These are phyloP conservation scores for Drosophila pandora DNA, from an alignment of 1,140 invertebrate species.

Conservation along the genomic window DNA sequence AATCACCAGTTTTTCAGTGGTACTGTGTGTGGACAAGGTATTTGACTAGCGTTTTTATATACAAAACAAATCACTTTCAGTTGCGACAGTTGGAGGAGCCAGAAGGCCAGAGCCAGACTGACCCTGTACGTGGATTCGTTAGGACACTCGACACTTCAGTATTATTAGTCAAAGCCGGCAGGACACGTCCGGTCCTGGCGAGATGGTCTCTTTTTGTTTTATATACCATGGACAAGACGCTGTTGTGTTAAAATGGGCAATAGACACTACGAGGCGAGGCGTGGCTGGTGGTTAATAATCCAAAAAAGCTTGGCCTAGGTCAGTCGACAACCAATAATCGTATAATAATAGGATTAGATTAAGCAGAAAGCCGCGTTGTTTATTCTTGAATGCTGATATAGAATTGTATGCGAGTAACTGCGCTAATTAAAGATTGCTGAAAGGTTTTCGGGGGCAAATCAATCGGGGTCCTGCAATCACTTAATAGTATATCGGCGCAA, in stretches of 20 bases:
- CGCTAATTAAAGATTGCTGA: constrained; percentile 7
- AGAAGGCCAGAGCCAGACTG: background rate
- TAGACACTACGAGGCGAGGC: constrained; percentile 37
- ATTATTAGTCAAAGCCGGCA: constrained; percentile 46
- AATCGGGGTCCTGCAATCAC: constrained; percentile 11
- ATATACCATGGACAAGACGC: constrained; percentile 23
- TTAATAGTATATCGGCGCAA: constrained; percentile 17
- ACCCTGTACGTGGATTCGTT: constrained; percentile 13
- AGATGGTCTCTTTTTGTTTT: constrained; percentile 1
- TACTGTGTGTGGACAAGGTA: constrained; percentile 1
- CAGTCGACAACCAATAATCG: constrained; percentile 32
- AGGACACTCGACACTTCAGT: constrained; percentile 16
- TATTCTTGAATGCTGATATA: constrained; percentile 24
- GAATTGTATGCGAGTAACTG: constrained; percentile 26
- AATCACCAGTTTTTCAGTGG: constrained; percentile 43
- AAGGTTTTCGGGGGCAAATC: constrained; percentile 3
- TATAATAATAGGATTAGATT: constrained; percentile 33
- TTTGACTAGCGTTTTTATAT: constrained; percentile 57
- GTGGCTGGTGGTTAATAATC: constrained; percentile 39
- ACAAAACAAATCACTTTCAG: constrained; percentile 38
- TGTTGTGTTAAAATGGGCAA: constrained; percentile 24
- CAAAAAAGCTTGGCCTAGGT: constrained; percentile 37
- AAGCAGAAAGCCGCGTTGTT: constrained; percentile 33
- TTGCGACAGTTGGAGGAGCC: constrained; percentile 7
- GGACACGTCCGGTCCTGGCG: constrained; percentile 10